These are phyloP conservation scores for Limnodromus scolopaceus DNA, from an alignment of 2,797 vertebrate genomes.

Conservation along the genomic window DNA sequence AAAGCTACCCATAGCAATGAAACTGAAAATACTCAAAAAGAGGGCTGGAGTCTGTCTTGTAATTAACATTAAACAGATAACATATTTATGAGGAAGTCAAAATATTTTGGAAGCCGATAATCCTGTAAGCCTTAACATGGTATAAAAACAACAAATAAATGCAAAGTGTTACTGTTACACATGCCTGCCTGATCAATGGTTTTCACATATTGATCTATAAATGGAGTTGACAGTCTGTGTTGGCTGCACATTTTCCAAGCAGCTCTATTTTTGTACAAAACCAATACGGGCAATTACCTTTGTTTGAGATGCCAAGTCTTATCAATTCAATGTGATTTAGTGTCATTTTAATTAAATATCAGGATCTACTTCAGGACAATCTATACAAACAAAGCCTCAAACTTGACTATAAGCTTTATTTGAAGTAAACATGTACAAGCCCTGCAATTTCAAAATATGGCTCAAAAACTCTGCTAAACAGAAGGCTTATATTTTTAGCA, in stretches of 20 bases:
- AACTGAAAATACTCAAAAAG: constrained; percentile 76
- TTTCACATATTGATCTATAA: constrained; percentile 86
- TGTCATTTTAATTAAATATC: constrained; percentile 87
- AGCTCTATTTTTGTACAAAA: constrained; percentile 84
- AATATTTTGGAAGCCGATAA: constrained; percentile 85
- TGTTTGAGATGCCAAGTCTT: constrained; percentile 85
- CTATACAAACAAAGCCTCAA: constrained; percentile 81
- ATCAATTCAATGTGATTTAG: constrained; percentile 85
- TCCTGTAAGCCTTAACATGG: constrained; percentile 81
- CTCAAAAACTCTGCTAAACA: constrained; percentile 78
- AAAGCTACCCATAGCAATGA: constrained; percentile 76
- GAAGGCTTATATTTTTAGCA: constrained; percentile 82
- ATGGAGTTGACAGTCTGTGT: constrained; percentile 84
- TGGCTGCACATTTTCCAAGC: constrained; percentile 84
- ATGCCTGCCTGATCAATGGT: constrained; percentile 85
- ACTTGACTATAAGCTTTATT: constrained; percentile 80
- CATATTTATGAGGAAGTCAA: constrained; percentile 84
- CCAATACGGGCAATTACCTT: constrained; percentile 86
- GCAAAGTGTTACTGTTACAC: constrained; percentile 84
- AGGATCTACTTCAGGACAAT: constrained; percentile 82
- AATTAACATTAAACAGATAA: constrained; percentile 84
- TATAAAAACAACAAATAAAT: constrained; percentile 85
- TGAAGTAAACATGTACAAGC: constrained; percentile 78
- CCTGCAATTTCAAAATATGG: constrained; percentile 76
- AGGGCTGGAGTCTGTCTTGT: constrained; percentile 77